These are phyloP conservation scores for Axea sp. DNA, from an alignment of 2,888 invertebrate species.

Conservation along the genomic window DNA sequence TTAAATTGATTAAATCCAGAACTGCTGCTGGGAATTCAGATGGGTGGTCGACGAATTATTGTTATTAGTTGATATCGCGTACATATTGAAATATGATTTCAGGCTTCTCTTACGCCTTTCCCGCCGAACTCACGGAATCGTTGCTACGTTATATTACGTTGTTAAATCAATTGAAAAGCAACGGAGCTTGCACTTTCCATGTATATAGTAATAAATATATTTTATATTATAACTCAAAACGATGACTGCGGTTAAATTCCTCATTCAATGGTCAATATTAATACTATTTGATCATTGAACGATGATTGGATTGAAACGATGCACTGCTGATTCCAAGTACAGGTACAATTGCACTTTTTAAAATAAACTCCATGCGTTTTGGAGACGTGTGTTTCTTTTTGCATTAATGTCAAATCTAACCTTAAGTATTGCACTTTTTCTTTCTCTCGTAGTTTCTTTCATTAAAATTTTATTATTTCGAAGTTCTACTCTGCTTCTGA, in stretches of 20 bases:
- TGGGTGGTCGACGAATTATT: slow-evolving; percentile 58
- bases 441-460: too few relatives aligned
- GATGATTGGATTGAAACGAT: slow-evolving; percentile 33
- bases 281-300: slow-evolving; percentile 30
- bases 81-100: slow-evolving; percentile 61
- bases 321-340: background rate
- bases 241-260: slow-evolving; percentile 44
- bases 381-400: too few relatives aligned
- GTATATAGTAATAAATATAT: slow-evolving; percentile 45
- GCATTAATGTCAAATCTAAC: background rate
- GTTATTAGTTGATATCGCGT: slow-evolving; percentile 61
- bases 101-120: slow-evolving; percentile 21
- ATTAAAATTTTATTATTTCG: too few relatives aligned
- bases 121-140: slow-evolving; percentile 34
- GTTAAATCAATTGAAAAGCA: slow-evolving; percentile 54
- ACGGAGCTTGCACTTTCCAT: slow-evolving; percentile 25
- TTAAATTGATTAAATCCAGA: slow-evolving; percentile 62
- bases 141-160: slow-evolving; percentile 41
- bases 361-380: background rate
- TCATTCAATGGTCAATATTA: slow-evolving; percentile 43
- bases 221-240: slow-evolving; percentile 48
- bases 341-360: slow-evolving; percentile 5
- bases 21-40: slow-evolving; percentile 57
- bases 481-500: too few relatives aligned
- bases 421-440: too few relatives aligned